These are phyloP conservation scores for Therioaphis trifolii DNA, from an alignment of 2,888 invertebrate species.

Conservation along the genomic window DNA sequence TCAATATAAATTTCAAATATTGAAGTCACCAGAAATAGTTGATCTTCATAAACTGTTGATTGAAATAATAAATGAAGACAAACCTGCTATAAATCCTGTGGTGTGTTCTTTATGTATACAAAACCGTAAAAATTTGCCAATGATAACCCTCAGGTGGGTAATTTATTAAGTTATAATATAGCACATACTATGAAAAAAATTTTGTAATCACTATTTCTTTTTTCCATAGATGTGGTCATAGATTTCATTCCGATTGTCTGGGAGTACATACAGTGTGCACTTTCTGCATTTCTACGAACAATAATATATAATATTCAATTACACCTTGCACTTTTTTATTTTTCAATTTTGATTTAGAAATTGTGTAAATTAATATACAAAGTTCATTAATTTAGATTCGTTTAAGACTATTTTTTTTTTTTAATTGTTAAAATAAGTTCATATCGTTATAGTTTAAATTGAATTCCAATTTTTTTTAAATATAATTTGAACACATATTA, in stretches of 20 bases:
- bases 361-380: too few species aligned
- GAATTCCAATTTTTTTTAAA: too few species aligned
- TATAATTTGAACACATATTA: too few species aligned
- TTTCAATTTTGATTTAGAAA: too few species aligned
- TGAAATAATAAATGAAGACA: constrained; percentile 65
- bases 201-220: neutral
- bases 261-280: constrained; percentile 60
- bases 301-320: too few species aligned
- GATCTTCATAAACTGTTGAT: constrained; percentile 75
- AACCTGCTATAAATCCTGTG: constrained; percentile 64
- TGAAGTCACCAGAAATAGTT: constrained; percentile 76
- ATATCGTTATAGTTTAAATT: too few species aligned
- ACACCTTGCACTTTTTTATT: too few species aligned
- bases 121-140: constrained; percentile 43
- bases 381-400: too few species aligned
- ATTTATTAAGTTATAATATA: too few species aligned
- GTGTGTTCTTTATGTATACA: constrained; percentile 60
- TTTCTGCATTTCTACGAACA: constrained; percentile 38
- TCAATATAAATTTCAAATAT: constrained; percentile 79
- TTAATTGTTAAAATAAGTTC: too few species aligned
- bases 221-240: constrained; percentile 66
- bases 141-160: constrained; percentile 65
- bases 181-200: neutral
- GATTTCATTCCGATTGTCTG: constrained; percentile 66
- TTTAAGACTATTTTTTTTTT: too few species aligned